Percentiles rank a stretch among this genome's conserved stretches.
phyloP scores from a whole-genome alignment of 2,888 invertebrate species.

The Drosophila macrothrix region DNA sequence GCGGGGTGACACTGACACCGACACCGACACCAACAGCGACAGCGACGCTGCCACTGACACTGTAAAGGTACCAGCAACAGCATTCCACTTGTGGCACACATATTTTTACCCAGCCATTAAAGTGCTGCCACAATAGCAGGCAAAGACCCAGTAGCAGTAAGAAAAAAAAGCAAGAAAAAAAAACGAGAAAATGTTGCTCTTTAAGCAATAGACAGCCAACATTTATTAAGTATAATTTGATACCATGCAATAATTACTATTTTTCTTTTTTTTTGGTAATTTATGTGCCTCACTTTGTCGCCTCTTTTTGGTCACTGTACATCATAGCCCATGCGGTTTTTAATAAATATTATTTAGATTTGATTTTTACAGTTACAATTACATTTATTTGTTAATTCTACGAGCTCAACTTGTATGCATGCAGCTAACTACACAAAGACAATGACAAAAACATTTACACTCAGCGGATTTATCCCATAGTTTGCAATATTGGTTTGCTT shows the following conservation, averaged over 20 bases:
- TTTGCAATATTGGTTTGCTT: not conserved
- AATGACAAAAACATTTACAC: not conserved
- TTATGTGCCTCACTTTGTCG: not conserved
- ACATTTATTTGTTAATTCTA: not conserved
- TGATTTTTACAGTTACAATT: not conserved
- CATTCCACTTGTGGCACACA: constrained; percentile 71
- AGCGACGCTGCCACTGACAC: not conserved
- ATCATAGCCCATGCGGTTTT: not conserved
- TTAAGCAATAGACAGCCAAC: not conserved
- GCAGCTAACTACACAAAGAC: not conserved
- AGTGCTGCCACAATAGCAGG: constrained; percentile 11
- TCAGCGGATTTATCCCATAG: not conserved
- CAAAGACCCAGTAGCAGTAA: not conserved
- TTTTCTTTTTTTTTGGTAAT: not conserved
- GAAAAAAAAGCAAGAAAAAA: not conserved
- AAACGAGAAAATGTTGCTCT: not conserved
- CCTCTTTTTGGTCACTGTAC: not conserved
- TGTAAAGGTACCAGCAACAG: constrained; percentile 8
- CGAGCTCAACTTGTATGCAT: not conserved
- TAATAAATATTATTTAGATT: not conserved
- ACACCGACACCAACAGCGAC: not conserved
- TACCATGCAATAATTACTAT: not conserved
- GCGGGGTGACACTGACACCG: constrained; percentile 36
- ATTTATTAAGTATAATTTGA: not conserved
- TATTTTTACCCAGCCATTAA: constrained; percentile 70